Base-by-base conservation (phyloP, 2,888 invertebrate genomes). In the Tetragonula carbonaria region DNA sequence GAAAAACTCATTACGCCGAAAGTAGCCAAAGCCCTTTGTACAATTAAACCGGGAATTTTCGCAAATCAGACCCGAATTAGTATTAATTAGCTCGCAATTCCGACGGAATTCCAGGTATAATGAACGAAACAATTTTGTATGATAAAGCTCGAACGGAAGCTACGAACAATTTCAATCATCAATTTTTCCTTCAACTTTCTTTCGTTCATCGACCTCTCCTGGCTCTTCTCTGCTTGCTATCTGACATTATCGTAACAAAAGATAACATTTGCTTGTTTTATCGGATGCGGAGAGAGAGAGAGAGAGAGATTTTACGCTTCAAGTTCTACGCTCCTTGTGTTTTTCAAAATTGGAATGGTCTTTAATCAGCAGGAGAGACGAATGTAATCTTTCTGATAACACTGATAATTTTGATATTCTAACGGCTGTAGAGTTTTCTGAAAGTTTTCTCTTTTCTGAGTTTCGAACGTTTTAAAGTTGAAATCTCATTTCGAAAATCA, bases 1-100 rank as follows among this genome's bases (percentile, higher is more conserved):
- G 70, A 63, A 67, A 79, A 80, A 72, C 62, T 79, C 79, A 79
- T 76, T 51, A 79, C 53, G 74, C 38, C 21, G 66, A 50, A 84
- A 75, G 74, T 77, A 81, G 57, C 75, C 75, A 38, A 53, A 74
- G 53, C 81, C 74, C 85, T 86, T 86, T 86, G 86, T 85, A 74
- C 85, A 86, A 86, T 86, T 86, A 85, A 77, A 66, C 45, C 74
- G 75, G 77, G 74, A 85, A 86, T 86, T 86, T 78, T 85, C 81
- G 76, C 75, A 71, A 73, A 76, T 86, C 85, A 79, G 73, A 33
- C 50, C 50, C 33, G 68, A 85, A 85, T 85, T 86, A 86, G 79
- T 77, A 79, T 82, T 82, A 85, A 86, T 86, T 86, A 82, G 71
- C 59, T 63, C 57, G 76, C 74, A 63, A 81, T 82, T 77, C 63